These are phyloP conservation scores for Drosophila subobscura DNA, from an alignment of 1,140 invertebrate genomes.

Conservation along the genomic window DNA sequence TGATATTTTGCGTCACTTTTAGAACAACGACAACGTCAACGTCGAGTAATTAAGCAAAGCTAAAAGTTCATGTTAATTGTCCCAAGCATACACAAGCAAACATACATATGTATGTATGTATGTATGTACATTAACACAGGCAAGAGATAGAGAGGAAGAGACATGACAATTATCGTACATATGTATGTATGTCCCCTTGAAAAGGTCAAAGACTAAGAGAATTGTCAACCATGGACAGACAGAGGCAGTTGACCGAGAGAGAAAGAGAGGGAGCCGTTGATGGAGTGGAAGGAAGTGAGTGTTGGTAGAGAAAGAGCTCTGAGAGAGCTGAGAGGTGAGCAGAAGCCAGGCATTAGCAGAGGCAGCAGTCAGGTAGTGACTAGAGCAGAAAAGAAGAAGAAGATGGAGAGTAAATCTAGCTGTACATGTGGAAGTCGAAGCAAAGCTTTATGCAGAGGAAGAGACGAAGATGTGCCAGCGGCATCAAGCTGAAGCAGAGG, in stretches of 20 bases:
- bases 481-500: too few relatives aligned
- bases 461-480: too few relatives aligned
- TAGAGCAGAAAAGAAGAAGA: too few relatives aligned
- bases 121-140: background rate
- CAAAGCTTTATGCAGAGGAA: too few relatives aligned
- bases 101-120: background rate
- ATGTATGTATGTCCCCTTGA: conserved; percentile 36
- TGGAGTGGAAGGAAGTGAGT: conserved; percentile 6
- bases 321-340: too few relatives aligned
- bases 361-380: background rate
- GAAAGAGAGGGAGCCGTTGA: conserved; percentile 3
- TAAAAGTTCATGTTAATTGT: conserved; percentile 82
- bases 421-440: too few relatives aligned
- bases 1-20: conserved; percentile 72
- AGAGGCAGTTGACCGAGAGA: conserved; percentile 3
- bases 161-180: conserved; percentile 35
- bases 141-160: conserved; percentile 9
- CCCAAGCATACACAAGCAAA: conserved; percentile 45
- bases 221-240: conserved; percentile 73
- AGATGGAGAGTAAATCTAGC: too few relatives aligned
- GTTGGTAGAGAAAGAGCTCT: background rate
- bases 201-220: conserved; percentile 81
- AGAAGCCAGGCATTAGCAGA: background rate
- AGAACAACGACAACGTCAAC: conserved; percentile 66
- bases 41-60: conserved; percentile 80